Evolutionary conservation across 2,888 invertebrate species (phyloP).

Genomic region (Troides aeacus): DNA sequence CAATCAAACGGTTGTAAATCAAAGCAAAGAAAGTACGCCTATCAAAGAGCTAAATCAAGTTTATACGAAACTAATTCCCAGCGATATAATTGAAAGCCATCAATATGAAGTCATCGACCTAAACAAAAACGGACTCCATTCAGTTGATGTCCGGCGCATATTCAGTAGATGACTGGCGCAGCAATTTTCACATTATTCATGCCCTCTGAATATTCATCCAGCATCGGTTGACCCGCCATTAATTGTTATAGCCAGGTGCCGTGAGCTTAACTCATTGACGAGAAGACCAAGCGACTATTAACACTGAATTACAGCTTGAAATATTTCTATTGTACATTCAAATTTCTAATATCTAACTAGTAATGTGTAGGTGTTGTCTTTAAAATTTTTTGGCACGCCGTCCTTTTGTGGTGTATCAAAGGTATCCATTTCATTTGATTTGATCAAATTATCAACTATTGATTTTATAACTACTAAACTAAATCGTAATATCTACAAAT

Average conservation of each 20-base stretch:
- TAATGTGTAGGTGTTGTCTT: not conserved
- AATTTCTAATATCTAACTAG: not conserved
- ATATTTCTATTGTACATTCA: constrained; percentile 11
- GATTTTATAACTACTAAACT: not conserved
- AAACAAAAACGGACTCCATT: constrained; percentile 50
- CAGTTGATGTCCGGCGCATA: constrained; percentile 58
- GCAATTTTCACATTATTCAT: constrained; percentile 70
- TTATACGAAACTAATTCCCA: constrained; percentile 28
- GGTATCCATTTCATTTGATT: not conserved
- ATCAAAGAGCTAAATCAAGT: constrained; percentile 29
- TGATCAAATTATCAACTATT: no score
- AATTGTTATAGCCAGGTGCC: constrained; percentile 67
- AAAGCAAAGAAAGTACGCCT: constrained; percentile 27
- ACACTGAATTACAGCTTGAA: constrained; percentile 28
- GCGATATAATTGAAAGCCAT: constrained; percentile 38
- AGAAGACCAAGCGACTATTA: constrained; percentile 27
- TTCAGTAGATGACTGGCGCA: constrained; percentile 57
- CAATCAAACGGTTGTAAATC: constrained; percentile 30
- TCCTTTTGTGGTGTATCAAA: not conserved
- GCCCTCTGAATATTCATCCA: constrained; percentile 71
- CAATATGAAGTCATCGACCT: constrained; percentile 53
- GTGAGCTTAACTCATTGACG: constrained; percentile 45
- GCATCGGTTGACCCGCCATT: constrained; percentile 66
- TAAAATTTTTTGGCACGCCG: not conserved
- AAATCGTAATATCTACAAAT: no score